Evolutionary conservation across 2,888 invertebrate species (phyloP), one percentile per base, ranked within the genome.

Genomic region (Andrena fulva): DNA sequence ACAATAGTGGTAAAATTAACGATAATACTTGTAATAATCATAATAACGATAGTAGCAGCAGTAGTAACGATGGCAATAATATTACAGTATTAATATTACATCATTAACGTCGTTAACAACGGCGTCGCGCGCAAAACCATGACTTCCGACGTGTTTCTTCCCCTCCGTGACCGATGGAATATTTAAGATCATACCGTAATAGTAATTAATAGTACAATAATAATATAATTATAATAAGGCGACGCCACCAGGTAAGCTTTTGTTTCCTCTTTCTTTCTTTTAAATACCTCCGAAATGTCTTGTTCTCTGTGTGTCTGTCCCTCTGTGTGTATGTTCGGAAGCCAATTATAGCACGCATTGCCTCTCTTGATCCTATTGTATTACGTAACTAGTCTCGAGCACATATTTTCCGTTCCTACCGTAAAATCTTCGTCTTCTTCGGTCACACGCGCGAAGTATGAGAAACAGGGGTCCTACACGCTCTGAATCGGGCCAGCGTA

Each of bases 1-100:
- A 90, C 91, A 90, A 89, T 86, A 87, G 81, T 91, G 90, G 88
- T 90, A 90, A 90, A 90, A 90, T 89, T 89, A 89, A 90, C 88
- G 89, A 83, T 88, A 90, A 89, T 90, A 90, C 86, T 90, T 87
- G 90, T 89, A 90, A 85, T 91, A 90, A 90, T 91, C 75, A 86
- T 89, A 84, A 89, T 89, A 89, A 89, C 88, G 88, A 86, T 88
- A 88, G 79, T 87, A 89, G 88, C 85, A 89, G 88, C 85, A 89
- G 80, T 89, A 88, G 68, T 89, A 89, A 87, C 88, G 85, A 89
- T 88, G 88, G 85, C 88, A 88, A 88, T 89, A 88, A 85, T 85
- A 88, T 89, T 87, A 89, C 86, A 87, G 76, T 89, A 85, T 89
- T 86, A 89, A 89, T 80, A 80, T 89, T 89, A 88, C 83, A 89